A percentile compares a stretch with the other conserved stretches of the same genome.
Conservation (phyloP, 2,797 vertebrate species). For the Limosa lapponica region DNA sequence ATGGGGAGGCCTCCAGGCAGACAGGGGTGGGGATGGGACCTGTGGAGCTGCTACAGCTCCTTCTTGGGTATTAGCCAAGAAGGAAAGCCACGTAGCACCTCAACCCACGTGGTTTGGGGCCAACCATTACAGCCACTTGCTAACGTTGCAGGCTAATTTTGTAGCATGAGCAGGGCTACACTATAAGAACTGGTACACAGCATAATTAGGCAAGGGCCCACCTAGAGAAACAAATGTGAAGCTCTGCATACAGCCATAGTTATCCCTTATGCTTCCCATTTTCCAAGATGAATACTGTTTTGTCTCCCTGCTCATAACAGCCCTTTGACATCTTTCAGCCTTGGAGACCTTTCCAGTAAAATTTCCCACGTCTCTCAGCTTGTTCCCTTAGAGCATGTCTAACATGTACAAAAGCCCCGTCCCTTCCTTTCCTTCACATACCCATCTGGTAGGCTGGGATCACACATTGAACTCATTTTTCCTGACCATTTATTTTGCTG, state of each 20-base stretch:
- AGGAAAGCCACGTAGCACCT: neutral
- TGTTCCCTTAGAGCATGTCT: neutral
- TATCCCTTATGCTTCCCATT: neutral
- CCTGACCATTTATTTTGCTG: neutral
- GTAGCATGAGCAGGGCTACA: neutral
- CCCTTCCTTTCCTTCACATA: neutral
- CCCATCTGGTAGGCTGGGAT: neutral
- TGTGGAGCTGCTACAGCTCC: neutral
- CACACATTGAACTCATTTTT: neutral
- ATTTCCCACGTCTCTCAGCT: neutral
- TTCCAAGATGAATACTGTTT: neutral
- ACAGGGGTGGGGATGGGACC: neutral
- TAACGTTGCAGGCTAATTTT: neutral
- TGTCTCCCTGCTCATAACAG: neutral
- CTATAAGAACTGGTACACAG: neutral
- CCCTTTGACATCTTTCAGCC: neutral
- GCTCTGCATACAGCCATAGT: neutral
- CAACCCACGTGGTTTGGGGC: accelerated
- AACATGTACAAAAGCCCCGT: neutral
- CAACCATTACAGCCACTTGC: neutral
- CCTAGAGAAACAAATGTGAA: neutral
- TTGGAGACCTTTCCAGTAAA: neutral
- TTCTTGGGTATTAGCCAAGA: neutral
- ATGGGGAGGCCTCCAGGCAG: neutral
- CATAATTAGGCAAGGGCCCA: neutral